Conservation (phyloP, 2,797 vertebrate species). For the Myoxocephalus aenaeus region DNA sequence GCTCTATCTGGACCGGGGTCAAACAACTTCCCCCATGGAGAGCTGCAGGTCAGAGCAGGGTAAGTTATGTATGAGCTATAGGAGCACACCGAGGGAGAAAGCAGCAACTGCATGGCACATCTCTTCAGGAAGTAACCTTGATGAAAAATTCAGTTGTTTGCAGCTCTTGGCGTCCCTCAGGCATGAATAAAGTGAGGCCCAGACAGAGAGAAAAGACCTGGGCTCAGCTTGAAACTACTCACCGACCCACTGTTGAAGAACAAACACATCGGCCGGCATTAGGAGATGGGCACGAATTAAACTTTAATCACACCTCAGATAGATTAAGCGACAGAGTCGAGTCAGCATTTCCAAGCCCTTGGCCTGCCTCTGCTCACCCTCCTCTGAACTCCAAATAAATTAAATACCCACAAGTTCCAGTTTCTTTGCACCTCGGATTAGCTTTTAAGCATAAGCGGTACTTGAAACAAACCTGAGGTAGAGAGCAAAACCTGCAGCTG, state of each 20-base stretch:
- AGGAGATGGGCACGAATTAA: slow-evolving; percentile 82
- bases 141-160: slow-evolving; percentile 87
- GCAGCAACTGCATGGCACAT: slow-evolving; percentile 77
- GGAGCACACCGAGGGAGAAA: slow-evolving; percentile 68
- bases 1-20: slow-evolving; percentile 66
- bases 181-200: slow-evolving; percentile 85
- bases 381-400: slow-evolving; percentile 59
- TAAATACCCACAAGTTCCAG: slow-evolving; percentile 62
- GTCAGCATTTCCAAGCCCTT: slow-evolving; percentile 74
- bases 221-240: slow-evolving; percentile 81
- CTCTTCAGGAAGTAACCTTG: slow-evolving; percentile 86
- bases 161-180: slow-evolving; percentile 82
- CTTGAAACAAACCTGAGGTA: slow-evolving; percentile 27
- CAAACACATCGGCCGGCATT: slow-evolving; percentile 68
- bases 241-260: slow-evolving; percentile 60
- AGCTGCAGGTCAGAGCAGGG: slow-evolving; percentile 75
- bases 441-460: slow-evolving; percentile 42
- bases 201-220: slow-evolving; percentile 81
- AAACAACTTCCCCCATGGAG: slow-evolving; percentile 68
- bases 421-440: slow-evolving; percentile 51
- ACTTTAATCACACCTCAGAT: slow-evolving; percentile 84
- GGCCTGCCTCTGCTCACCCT: slow-evolving; percentile 65
- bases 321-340: slow-evolving; percentile 80
- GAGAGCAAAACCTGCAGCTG: slow-evolving; percentile 35
- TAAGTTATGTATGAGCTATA: slow-evolving; percentile 81